phyloP scores from a whole-genome alignment of 2,797 vertebrate genomes.

The Mormyrus proboscirostris region DNA sequence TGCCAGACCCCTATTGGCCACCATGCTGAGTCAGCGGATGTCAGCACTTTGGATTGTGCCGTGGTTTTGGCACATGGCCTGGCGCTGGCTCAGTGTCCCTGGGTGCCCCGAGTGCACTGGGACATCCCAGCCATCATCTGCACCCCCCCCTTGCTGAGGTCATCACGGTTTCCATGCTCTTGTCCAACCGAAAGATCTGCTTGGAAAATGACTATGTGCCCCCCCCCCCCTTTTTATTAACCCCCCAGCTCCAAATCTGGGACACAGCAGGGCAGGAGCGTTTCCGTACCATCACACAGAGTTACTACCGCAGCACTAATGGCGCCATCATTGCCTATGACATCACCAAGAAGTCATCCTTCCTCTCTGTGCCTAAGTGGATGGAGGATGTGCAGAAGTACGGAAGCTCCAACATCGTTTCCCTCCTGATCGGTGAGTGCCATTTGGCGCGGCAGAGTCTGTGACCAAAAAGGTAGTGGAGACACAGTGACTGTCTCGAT shows the following conservation, averaged over 20 bases:
- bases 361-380: constrained; percentile 74
- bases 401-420: constrained; percentile 71
- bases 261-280: constrained; percentile 80
- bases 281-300: constrained; percentile 80
- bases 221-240: neutral
- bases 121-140: neutral
- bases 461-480: neutral
- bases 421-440: constrained; percentile 72
- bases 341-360: constrained; percentile 71
- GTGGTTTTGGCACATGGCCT: neutral
- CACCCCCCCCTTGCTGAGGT: neutral
- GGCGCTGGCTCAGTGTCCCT: neutral
- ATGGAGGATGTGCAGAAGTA: constrained; percentile 78
- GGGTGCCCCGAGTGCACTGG: neutral
- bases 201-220: neutral
- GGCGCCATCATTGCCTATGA: constrained; percentile 79
- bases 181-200: neutral
- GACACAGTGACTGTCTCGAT: neutral
- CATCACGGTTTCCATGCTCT: neutral
- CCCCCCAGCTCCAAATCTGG: constrained; percentile 75
- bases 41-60: constrained; percentile 23
- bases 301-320: constrained; percentile 77
- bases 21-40: constrained; percentile 28
- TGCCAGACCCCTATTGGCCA: neutral
- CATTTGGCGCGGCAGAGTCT: neutral